A percentile compares a stretch with the other conserved stretches of the same genome.
These are phyloP conservation scores for Chelmon rostratus DNA, from an alignment of 2,797 vertebrate genomes.

Conservation along the genomic window DNA sequence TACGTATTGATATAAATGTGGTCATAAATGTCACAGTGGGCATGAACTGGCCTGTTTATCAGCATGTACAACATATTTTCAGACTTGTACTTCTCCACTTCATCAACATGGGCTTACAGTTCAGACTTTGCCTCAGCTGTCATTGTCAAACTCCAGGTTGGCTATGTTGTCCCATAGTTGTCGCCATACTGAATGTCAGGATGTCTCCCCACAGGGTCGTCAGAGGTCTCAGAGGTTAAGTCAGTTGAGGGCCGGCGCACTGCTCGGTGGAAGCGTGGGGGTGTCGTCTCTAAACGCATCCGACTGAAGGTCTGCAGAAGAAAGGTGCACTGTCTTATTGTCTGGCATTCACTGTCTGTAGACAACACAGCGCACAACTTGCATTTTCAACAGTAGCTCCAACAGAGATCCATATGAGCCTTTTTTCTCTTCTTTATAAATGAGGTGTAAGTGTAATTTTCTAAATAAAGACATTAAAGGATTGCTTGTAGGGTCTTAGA, in stretches of 20 bases:
- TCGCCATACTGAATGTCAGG: constrained; percentile 11
- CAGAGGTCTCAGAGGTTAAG: neutral
- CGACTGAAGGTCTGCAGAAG: constrained; percentile 80
- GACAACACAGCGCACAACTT: neutral
- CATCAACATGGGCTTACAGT: neutral
- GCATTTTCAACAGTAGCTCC: neutral
- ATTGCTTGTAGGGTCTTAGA: neutral
- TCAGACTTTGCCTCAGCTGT: neutral
- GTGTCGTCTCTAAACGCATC: constrained; percentile 85
- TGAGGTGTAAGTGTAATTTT: neutral
- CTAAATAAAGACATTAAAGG: neutral
- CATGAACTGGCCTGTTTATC: neutral
- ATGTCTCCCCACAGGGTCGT: constrained; percentile 26
- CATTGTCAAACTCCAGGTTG: neutral
- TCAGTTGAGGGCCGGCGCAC: constrained; percentile 80
- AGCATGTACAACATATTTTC: neutral
- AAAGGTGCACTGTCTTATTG: neutral
- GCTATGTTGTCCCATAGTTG: constrained; percentile 7
- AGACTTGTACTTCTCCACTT: neutral
- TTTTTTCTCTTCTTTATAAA: neutral
- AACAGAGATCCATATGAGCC: neutral
- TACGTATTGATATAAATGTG: neutral
- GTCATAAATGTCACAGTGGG: neutral
- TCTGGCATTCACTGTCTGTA: neutral
- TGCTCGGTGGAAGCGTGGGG: constrained; percentile 82